A percentile compares a stretch with the other conserved stretches of the same genome.
phyloP scores from a whole-genome alignment of 1,140 invertebrate species.

The Physella acuta region DNA sequence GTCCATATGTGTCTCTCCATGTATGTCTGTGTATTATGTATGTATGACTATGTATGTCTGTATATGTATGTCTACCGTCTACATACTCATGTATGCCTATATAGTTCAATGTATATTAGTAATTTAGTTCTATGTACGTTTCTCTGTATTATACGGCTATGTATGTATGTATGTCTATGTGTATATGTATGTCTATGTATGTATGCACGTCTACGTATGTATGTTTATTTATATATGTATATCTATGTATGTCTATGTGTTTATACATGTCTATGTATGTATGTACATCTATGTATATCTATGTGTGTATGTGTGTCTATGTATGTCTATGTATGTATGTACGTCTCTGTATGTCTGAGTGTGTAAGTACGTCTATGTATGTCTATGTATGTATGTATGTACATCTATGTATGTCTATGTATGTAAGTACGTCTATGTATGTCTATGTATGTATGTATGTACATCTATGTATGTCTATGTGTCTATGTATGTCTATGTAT shows the following conservation, averaged over 20 bases:
- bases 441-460: too few relatives aligned
- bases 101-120: neutral
- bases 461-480: too few relatives aligned
- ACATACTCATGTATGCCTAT: neutral
- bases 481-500: too few relatives aligned
- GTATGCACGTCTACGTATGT: constrained; percentile 1
- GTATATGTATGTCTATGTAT: constrained; percentile 13
- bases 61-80: neutral
- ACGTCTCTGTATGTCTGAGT: too few relatives aligned
- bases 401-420: too few relatives aligned
- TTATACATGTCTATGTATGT: constrained; percentile 5
- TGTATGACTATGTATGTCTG: too few relatives aligned
- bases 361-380: too few relatives aligned
- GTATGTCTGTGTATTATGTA: neutral
- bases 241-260: constrained; percentile 12
- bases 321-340: too few relatives aligned
- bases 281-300: constrained; percentile 1
- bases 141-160: neutral
- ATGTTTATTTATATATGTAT: constrained; percentile 11
- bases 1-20: neutral
- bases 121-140: neutral
- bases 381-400: too few relatives aligned
- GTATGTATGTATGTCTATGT: neutral
- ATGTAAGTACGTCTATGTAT: too few relatives aligned
- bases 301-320: neutral